These are phyloP conservation scores for Ramphastos sulfuratus DNA, from an alignment of 2,113 vertebrate species.

Conservation along the genomic window DNA sequence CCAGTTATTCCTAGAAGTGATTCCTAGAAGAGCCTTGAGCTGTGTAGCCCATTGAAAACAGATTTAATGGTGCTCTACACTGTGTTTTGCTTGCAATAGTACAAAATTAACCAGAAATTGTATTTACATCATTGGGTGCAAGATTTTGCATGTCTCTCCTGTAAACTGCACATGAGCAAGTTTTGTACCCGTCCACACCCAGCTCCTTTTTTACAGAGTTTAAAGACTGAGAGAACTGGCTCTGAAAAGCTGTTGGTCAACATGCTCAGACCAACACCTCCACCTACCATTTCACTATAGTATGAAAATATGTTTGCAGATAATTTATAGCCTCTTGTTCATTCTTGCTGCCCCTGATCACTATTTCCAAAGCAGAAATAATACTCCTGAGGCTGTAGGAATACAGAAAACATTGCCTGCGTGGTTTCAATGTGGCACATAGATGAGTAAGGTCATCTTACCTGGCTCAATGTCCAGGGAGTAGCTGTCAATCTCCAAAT, in stretches of 20 bases:
- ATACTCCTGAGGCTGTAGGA: neutral
- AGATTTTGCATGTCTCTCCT: neutral
- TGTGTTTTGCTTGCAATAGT: neutral
- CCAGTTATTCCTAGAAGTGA: neutral
- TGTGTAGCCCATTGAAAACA: neutral
- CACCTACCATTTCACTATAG: neutral
- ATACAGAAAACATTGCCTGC: neutral
- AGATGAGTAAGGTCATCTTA: conserved; percentile 50
- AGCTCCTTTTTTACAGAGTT: neutral
- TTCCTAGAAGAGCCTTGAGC: neutral
- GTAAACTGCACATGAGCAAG: neutral
- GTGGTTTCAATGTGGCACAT: neutral
- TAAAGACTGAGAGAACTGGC: no score
- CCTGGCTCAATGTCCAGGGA: conserved; percentile 90
- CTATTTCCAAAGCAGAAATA: neutral
- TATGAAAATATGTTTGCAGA: neutral
- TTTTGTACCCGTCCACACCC: neutral
- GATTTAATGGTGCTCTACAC: neutral
- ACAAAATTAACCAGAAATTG: neutral
- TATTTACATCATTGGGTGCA: neutral
- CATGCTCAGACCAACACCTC: no score
- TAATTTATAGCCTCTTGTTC: neutral
- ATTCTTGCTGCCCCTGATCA: neutral
- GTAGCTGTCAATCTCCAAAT: conserved; percentile 88
- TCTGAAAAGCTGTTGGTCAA: neutral